Conservation (phyloP, 2,888 invertebrate species). For the Hanleya hanleyi region DNA sequence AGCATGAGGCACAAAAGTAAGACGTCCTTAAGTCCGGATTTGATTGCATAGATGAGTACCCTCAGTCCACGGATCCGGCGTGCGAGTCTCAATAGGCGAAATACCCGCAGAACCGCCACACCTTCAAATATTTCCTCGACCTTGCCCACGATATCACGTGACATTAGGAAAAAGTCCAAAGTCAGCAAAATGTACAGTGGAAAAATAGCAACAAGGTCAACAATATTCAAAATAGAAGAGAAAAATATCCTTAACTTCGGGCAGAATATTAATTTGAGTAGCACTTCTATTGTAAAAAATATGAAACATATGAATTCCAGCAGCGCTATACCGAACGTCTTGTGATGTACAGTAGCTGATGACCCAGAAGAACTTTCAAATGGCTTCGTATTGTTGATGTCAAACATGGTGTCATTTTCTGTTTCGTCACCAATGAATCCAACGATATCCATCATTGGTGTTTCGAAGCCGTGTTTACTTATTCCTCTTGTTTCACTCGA, state of each 20-base stretch:
- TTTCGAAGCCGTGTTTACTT: too few relatives aligned
- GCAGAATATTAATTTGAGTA: not conserved
- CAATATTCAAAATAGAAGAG: not conserved
- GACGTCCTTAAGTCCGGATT: not conserved
- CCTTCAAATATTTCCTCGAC: not conserved
- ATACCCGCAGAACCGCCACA: not conserved
- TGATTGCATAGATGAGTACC: not conserved
- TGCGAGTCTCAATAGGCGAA: not conserved
- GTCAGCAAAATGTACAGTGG: not conserved
- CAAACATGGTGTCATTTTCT: too few relatives aligned
- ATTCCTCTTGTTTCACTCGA: too few relatives aligned
- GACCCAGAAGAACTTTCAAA: not conserved
- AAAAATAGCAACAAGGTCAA: not conserved
- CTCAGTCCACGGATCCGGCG: not conserved
- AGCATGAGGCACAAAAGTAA: not conserved
- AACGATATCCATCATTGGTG: too few relatives aligned
- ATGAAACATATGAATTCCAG: slow-evolving; percentile 3
- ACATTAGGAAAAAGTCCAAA: not conserved
- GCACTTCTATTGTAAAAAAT: not conserved
- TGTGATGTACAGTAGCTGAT: not conserved
- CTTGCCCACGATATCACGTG: not conserved
- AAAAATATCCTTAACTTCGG: not conserved
- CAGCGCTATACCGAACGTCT: not conserved
- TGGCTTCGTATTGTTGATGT: too few relatives aligned
- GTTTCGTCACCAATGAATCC: too few relatives aligned